phyloP scores from a whole-genome alignment of 1,140 invertebrate genomes.

The Euglossa dilemma region DNA sequence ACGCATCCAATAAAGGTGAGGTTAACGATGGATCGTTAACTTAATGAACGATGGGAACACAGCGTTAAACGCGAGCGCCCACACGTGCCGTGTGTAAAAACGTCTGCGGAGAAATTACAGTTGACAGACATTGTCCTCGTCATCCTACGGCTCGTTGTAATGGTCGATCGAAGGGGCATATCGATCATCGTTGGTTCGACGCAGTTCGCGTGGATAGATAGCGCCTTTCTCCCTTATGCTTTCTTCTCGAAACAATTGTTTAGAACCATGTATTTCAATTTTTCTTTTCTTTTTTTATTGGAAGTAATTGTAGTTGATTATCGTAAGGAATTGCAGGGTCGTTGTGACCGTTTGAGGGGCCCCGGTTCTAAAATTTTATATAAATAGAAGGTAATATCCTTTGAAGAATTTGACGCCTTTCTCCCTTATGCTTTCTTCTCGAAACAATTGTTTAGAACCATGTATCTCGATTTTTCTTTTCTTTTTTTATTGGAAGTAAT shows the following conservation, averaged over 20 bases:
- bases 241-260: not conserved
- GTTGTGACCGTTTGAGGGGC: too few relatives aligned
- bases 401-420: too few relatives aligned
- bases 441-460: too few relatives aligned
- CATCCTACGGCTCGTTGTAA: conserved; percentile 44
- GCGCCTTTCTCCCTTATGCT: not conserved
- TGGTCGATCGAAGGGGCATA: conserved; percentile 48
- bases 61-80: conserved; percentile 66
- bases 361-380: too few relatives aligned
- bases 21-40: conserved; percentile 78
- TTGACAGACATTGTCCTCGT: conserved; percentile 55
- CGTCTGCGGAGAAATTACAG: conserved; percentile 59
- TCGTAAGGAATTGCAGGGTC: too few relatives aligned
- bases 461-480: not conserved
- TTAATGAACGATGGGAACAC: conserved; percentile 77
- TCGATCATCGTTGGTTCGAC: conserved; percentile 27
- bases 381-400: too few relatives aligned
- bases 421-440: not conserved
- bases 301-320: too few relatives aligned
- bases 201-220: not conserved
- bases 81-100: conserved; percentile 64
- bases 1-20: conserved; percentile 77
- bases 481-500: too few relatives aligned
- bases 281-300: not conserved
- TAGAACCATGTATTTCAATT: not conserved